phyloP scores from a whole-genome alignment of 2,797 vertebrate species.

The Apogon hyalosoma region DNA sequence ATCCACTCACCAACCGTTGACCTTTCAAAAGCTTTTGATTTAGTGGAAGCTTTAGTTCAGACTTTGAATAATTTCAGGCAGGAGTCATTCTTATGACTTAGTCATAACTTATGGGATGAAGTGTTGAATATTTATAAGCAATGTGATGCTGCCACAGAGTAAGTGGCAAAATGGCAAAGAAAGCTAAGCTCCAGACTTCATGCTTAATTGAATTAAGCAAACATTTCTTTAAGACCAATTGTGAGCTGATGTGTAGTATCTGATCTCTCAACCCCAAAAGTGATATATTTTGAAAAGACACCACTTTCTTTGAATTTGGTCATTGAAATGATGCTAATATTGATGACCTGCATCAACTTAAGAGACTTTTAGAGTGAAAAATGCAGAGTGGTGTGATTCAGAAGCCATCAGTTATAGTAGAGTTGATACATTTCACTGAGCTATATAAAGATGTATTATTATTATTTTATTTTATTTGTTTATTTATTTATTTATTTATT shows the following conservation, averaged over 20 bases:
- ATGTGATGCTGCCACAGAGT: conserved; percentile 20
- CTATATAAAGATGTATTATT: background rate
- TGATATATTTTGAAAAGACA: conserved; percentile 20
- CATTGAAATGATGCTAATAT: conserved; percentile 6
- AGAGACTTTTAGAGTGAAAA: conserved; percentile 13
- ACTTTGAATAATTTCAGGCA: conserved; percentile 21
- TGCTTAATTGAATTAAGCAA: conserved; percentile 32
- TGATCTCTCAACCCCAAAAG: conserved; percentile 25
- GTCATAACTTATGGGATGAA: conserved; percentile 42
- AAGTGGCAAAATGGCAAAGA: conserved; percentile 18
- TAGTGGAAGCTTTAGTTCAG: conserved; percentile 31
- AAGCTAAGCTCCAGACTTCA: conserved; percentile 18
- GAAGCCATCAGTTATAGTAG: background rate
- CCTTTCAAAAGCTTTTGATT: conserved; percentile 30
- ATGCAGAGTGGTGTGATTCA: conserved; percentile 16
- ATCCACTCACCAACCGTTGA: conserved; percentile 23
- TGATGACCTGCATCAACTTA: conserved; percentile 15
- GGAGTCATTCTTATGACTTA: conserved; percentile 26
- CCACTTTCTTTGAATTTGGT: conserved; percentile 23
- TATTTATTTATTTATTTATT: no score
- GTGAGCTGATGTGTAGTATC: no score
- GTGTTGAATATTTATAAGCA: conserved; percentile 18
- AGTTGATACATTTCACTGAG: background rate
- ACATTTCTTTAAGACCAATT: conserved; percentile 24
- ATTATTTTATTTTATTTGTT: no score